Evolutionary conservation across 92 coral and sea anemone genomes (phyloP), one percentile per base, ranked within the genome.

Genomic region (Isaurus tuberculatus): DNA sequence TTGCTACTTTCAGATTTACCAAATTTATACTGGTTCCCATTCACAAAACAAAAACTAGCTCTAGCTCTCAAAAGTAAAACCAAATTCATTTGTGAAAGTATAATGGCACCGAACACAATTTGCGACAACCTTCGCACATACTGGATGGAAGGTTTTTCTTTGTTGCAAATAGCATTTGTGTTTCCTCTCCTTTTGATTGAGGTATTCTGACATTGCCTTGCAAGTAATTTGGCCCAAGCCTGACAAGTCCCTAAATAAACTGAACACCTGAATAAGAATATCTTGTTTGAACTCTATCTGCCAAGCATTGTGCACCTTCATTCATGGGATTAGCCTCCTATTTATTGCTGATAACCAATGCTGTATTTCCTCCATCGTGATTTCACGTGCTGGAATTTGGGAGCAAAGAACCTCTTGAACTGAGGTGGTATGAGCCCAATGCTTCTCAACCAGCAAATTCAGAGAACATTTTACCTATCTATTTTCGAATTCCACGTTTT

Each of bases 241-340:
- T 30, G 79, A 73, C 36, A 86, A 86, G 72, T 92, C 95, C 32
- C 92, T 86, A 22, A 91, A 14, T 29, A 26, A n/a, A 4, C 55
- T 31, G 40, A 91, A 90, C 72, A 90, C 85, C 72, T 69, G 71
- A 74, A 55, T 60, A 48, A 89, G 85, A 26, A 91, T 82, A 69
- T 88, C 91, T 26, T 89, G 89, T 37, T 87, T 63, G 6, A 91
- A 29, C 53, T 87, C 89, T 8, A 91, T 75, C 31, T 46, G 61
- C 94, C 90, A 88, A 14, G 94, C 85, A 75, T 88, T 91, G 31
- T 84, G 49, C 6, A 89, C 83, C 31, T 75, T 81, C 55, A 84
- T 84, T 48, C 67, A 81, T 22, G 94, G 79, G 26, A 25, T 34
- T 73, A 91, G 69, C 57, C 90, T 64, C 84, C 85, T 70, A 1